A percentile compares a stretch with the other conserved stretches of the same genome.
These are phyloP conservation scores for Rotaria magnacalcarata DNA, from an alignment of 2,888 invertebrate genomes.

Conservation along the genomic window DNA sequence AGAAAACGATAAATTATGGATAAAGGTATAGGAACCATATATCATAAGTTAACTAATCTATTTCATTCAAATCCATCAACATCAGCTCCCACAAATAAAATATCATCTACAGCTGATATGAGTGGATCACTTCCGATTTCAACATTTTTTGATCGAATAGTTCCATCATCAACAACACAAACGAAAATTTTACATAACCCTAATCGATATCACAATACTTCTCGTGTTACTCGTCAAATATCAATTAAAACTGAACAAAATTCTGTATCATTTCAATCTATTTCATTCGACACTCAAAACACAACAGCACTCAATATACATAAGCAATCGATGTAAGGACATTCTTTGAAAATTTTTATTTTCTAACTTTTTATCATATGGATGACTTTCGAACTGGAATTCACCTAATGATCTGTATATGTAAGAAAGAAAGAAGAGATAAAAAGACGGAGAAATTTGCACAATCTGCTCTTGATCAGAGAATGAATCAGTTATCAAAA, in stretches of 20 bases:
- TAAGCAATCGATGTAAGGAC: background rate
- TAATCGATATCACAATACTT: background rate
- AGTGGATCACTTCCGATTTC: background rate
- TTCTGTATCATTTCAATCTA: background rate
- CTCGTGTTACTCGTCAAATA: background rate
- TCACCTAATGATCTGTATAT: background rate
- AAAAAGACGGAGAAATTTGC: too few species aligned
- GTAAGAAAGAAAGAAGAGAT: too few species aligned
- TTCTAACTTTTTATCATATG: too few species aligned
- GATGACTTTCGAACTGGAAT: background rate
- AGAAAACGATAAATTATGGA: background rate
- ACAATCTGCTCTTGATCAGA: background rate
- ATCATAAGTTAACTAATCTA: constrained; percentile 1
- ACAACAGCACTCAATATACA: background rate
- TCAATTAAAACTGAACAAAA: background rate
- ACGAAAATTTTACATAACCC: background rate
- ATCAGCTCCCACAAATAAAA: background rate
- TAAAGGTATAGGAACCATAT: background rate
- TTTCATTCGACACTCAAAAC: background rate
- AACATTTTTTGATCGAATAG: background rate
- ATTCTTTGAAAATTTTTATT: background rate
- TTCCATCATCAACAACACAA: background rate
- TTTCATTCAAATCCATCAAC: background rate
- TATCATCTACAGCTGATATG: background rate
- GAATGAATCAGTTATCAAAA: background rate